Conservation (phyloP, 2,113 vertebrate genomes). For the Percopsis transmontana region DNA sequence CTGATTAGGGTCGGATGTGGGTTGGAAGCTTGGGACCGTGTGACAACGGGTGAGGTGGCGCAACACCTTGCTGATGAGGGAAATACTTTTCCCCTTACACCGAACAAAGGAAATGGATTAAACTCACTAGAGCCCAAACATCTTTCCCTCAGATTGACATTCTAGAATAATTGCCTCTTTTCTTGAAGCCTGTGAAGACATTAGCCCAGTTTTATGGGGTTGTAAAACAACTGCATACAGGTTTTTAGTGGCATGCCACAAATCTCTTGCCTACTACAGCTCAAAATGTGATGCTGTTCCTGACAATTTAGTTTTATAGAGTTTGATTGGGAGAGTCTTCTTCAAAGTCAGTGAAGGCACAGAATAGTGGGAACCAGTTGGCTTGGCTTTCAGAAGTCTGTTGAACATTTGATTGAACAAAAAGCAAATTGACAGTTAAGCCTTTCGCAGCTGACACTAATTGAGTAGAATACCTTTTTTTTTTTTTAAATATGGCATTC, state of each 20-base stretch:
- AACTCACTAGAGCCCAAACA: neutral
- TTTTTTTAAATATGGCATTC: too few species aligned
- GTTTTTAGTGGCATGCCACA: neutral
- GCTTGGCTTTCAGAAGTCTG: too few species aligned
- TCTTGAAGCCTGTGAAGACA: neutral
- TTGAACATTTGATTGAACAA: too few species aligned
- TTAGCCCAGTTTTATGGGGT: neutral
- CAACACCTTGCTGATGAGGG: slow-evolving; percentile 45
- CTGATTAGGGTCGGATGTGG: slow-evolving; percentile 62
- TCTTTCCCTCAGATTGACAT: neutral
- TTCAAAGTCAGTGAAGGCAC: too few species aligned
- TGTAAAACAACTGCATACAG: slow-evolving; percentile 15
- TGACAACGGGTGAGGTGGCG: slow-evolving; percentile 38
- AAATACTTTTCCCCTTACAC: slow-evolving; percentile 37
- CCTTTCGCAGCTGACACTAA: too few species aligned
- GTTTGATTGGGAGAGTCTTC: neutral
- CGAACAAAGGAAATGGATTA: neutral
- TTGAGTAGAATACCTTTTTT: too few species aligned
- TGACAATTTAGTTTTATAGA: neutral
- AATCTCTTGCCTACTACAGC: too few species aligned
- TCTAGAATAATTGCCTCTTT: neutral
- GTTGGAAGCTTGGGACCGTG: slow-evolving; percentile 43
- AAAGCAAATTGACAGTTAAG: too few species aligned
- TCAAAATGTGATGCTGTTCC: too few species aligned
- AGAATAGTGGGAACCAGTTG: too few species aligned